Base-by-base conservation (phyloP, 2,797 vertebrate genomes). In the Alca torda region DNA sequence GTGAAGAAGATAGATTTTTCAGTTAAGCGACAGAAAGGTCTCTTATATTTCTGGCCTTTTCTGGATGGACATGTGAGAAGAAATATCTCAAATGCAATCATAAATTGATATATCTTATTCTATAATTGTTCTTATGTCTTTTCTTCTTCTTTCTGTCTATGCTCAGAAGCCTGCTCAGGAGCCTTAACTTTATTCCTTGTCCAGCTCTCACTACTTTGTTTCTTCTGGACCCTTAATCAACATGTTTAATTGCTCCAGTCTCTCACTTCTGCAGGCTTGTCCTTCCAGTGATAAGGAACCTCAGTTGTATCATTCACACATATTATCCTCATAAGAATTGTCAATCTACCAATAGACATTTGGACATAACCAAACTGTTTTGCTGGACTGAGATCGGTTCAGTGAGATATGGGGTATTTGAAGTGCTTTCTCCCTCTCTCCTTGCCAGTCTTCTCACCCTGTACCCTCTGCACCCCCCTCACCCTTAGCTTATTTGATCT, bases 401-500 rank as follows among this genome's bases (percentile, higher is more conserved):
- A 50, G 11, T 41, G 60, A 75, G 17, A 60, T 8, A 28, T 25
- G 25, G n/a, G 2, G 4, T 54, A 70, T 48, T 19, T 60, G 17
- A 91, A 53, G 16, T 39, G 6, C 9, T 83, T 91, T 74, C 17
- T 10, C 5, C 33, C 11, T 56, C 23, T 45, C 11, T 70, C 5
- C 26, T 75, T 65, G 6, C 5, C 41, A 53, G 6, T 37, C 33
- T 73, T 72, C 45, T 72, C 33, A 77, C 5, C 3, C 26, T 51
- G 24, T 60, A 20, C 4, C 2, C 6, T 72, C 61, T 64, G 15
- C 9, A 83, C 0, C 2, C 5, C 2, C 3, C 25, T 83, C 35
- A 31, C 7, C 26, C 73, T 11, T 56, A 73, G 19, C 7, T 87
- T 31, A 20, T 51, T 13, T 67, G 25, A 10, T 30, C 33, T 63